A percentile compares a stretch with the other conserved stretches of the same genome.
Evolutionary conservation across 2,797 vertebrate genomes (phyloP).

Genomic region (Chaetodon trifasciatus): DNA sequence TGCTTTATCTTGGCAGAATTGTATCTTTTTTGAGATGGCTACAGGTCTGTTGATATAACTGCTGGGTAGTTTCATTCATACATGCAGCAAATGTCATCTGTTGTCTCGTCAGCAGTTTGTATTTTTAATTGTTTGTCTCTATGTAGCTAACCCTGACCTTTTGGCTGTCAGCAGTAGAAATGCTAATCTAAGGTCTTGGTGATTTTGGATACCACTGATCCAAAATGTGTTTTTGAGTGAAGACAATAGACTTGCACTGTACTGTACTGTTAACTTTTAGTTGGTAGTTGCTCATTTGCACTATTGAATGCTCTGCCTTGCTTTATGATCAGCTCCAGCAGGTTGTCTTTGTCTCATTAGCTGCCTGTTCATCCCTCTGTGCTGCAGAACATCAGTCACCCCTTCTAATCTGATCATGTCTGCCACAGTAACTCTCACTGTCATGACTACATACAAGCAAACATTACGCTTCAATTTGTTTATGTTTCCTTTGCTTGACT

Average conservation of each 20-base stretch:
- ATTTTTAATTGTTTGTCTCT: not conserved
- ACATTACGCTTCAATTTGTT: conserved; percentile 5
- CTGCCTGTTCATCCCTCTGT: conserved; percentile 12
- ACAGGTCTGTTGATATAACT: not conserved
- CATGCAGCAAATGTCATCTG: not conserved
- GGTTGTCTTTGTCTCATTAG: conserved; percentile 26
- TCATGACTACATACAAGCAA: conserved; percentile 41
- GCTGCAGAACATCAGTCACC: conserved; percentile 35
- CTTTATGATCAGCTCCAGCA: not conserved
- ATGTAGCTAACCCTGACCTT: not conserved
- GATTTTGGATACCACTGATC: not conserved
- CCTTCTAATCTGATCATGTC: conserved; percentile 44
- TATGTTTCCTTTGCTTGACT: conserved; percentile 11
- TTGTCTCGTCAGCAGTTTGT: conserved; percentile 7
- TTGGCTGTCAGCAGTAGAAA: not conserved
- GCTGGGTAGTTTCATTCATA: not conserved
- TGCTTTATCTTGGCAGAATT: conserved; percentile 2
- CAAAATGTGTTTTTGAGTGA: not conserved
- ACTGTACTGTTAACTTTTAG: not conserved
- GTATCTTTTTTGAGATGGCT: conserved; percentile 2
- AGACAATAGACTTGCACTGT: not conserved
- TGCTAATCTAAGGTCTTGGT: conserved; percentile 9
- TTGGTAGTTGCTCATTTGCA: conserved; percentile 3
- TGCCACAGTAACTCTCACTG: conserved; percentile 37
- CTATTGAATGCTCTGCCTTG: not conserved